Conservation (phyloP, 2,113 vertebrate genomes). For the Phasianus colchicus region DNA sequence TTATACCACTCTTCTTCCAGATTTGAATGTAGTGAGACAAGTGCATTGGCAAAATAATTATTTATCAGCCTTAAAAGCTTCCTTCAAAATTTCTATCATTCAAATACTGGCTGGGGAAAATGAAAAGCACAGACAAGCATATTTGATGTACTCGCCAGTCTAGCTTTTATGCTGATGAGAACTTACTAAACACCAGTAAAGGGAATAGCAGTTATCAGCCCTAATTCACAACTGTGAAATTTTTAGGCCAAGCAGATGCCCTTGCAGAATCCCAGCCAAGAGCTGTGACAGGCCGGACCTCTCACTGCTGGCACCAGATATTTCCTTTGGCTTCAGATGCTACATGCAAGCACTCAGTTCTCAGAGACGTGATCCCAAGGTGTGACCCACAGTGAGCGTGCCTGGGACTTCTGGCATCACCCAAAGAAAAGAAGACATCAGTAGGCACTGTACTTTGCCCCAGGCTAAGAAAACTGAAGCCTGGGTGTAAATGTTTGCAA, state of each 20-base stretch:
- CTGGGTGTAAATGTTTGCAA: slow-evolving; percentile 1
- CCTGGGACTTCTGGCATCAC: neutral
- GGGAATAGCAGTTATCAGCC: neutral
- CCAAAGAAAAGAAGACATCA: neutral
- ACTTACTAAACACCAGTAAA: slow-evolving; percentile 32
- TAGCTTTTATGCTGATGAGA: slow-evolving; percentile 28
- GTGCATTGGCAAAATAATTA: slow-evolving; percentile 53
- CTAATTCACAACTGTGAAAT: neutral
- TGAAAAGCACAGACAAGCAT: slow-evolving; percentile 14
- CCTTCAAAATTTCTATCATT: slow-evolving; percentile 36
- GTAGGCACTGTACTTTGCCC: neutral
- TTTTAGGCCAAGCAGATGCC: slow-evolving; percentile 20
- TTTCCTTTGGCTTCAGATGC: neutral
- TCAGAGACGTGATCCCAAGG: neutral
- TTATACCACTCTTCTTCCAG: neutral
- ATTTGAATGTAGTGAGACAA: slow-evolving; percentile 10
- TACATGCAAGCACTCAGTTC: fast-evolving
- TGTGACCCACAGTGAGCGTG: neutral
- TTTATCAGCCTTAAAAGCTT: slow-evolving; percentile 71
- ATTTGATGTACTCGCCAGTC: slow-evolving; percentile 36
- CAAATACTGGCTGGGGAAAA: slow-evolving; percentile 50
- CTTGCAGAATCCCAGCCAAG: slow-evolving; percentile 15
- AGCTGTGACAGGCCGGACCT: neutral
- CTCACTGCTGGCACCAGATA: neutral
- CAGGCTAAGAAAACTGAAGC: slow-evolving; percentile 5